Percentiles rank a stretch among this genome's conserved stretches.
These are phyloP conservation scores for Xerus inauris DNA, from an alignment of 2,113 vertebrate species.

Conservation along the genomic window DNA sequence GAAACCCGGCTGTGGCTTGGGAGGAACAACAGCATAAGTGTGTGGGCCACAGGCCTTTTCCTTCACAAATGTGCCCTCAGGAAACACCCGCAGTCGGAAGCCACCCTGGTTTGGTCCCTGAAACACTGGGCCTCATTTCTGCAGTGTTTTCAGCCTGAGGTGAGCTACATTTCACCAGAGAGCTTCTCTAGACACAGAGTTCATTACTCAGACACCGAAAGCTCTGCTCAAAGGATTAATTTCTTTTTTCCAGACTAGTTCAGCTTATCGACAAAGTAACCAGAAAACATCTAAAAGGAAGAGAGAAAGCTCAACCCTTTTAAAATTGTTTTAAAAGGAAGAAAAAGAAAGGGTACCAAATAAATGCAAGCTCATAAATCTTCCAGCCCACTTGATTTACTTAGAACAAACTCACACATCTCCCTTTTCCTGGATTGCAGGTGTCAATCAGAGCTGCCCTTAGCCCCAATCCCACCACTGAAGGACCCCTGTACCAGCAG, in stretches of 20 bases:
- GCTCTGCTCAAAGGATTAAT: not conserved
- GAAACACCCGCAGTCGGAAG: not conserved
- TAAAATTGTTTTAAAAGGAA: not conserved
- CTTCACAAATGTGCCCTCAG: not conserved
- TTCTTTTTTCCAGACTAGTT: not conserved
- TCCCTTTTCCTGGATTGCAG: not conserved
- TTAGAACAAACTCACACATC: too few relatives aligned
- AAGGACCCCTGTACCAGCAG: not conserved
- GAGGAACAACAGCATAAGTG: not conserved
- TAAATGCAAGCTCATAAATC: not conserved
- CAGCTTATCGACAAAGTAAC: slow-evolving; percentile 7
- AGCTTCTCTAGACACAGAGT: not conserved
- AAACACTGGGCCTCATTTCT: not conserved
- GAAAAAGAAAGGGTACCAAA: too few relatives aligned
- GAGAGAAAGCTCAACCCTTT: not conserved
- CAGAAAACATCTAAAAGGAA: not conserved
- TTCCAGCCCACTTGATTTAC: not conserved
- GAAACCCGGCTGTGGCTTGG: not conserved
- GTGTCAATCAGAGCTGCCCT: not conserved
- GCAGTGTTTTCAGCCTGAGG: not conserved
- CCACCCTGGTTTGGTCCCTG: not conserved
- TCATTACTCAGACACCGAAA: not conserved
- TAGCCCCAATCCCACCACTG: rapidly evolving
- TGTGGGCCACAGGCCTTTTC: not conserved
- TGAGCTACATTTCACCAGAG: not conserved